Evolutionary conservation across 2,113 vertebrate genomes (phyloP).

Genomic region (Toxotes jaculatrix): DNA sequence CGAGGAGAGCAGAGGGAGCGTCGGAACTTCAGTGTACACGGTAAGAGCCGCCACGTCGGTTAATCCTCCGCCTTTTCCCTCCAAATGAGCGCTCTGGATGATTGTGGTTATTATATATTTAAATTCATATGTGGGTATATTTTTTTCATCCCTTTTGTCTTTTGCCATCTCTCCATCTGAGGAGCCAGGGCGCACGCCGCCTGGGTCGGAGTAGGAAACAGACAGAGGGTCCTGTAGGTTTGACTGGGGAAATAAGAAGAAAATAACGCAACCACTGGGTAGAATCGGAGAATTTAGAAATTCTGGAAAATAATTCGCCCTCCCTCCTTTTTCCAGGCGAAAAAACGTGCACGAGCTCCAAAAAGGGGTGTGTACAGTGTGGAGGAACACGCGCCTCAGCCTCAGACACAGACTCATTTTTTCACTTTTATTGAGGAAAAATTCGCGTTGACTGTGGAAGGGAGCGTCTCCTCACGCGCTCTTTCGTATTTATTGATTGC

Average conservation of each 20-base stretch:
- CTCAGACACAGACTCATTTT: slow-evolving; percentile 7
- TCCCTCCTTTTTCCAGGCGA: background rate
- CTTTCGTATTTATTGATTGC: background rate
- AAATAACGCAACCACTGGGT: background rate
- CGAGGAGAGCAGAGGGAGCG: slow-evolving; percentile 69
- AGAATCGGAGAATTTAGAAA: background rate
- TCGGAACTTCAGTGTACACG: slow-evolving; percentile 72
- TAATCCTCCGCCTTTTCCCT: background rate
- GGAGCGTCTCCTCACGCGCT: background rate
- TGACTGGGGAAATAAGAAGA: background rate
- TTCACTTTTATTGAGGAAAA: slow-evolving; percentile 12
- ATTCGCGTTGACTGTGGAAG: background rate
- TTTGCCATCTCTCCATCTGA: slow-evolving; percentile 34
- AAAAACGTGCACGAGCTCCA: slow-evolving; percentile 61
- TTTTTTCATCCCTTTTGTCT: slow-evolving; percentile 37
- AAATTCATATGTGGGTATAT: background rate
- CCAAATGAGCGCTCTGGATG: background rate
- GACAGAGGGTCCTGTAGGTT: slow-evolving; percentile 7
- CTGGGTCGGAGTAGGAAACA: background rate
- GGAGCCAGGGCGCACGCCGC: slow-evolving; percentile 33
- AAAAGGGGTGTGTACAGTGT: slow-evolving; percentile 79
- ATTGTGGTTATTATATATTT: background rate
- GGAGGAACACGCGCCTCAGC: slow-evolving; percentile 55
- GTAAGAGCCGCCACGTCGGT: slow-evolving; percentile 68
- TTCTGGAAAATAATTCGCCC: background rate